phyloP scores from a whole-genome alignment of 2,888 invertebrate species.

The Formica aserva region DNA sequence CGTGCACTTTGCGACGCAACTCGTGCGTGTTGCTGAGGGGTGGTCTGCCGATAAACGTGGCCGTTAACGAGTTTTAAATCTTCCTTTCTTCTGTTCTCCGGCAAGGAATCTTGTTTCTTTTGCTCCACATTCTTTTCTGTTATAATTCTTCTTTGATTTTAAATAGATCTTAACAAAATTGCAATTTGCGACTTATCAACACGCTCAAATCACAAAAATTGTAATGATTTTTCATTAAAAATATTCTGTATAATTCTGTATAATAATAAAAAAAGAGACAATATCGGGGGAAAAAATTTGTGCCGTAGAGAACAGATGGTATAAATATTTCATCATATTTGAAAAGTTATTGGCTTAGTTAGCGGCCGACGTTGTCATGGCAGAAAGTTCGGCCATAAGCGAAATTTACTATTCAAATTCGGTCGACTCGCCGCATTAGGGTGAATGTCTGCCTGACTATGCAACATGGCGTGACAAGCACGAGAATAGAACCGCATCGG shows the following conservation, averaged over 20 bases:
- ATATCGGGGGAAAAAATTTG: neutral
- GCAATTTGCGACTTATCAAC: neutral
- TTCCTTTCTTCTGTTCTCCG: neutral
- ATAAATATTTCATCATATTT: conserved; percentile 37
- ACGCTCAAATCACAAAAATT: neutral
- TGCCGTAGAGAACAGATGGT: neutral
- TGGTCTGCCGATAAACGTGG: conserved; percentile 72
- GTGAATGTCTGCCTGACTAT: conserved; percentile 82
- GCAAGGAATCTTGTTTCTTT: neutral
- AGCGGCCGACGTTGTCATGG: conserved; percentile 40
- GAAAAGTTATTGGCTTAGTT: conserved; percentile 51
- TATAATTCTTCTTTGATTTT: neutral
- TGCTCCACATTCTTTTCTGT: neutral
- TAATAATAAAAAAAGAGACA: neutral
- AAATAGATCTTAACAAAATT: neutral
- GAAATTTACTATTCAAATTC: conserved; percentile 75
- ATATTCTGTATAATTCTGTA: neutral
- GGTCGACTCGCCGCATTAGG: conserved; percentile 73
- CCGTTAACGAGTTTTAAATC: conserved; percentile 73
- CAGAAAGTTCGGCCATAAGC: conserved; percentile 69
- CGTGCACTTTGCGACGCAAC: conserved; percentile 58
- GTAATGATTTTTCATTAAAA: neutral
- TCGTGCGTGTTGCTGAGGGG: conserved; percentile 39
- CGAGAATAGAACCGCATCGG: conserved; percentile 82
- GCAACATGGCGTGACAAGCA: conserved; percentile 83